Base-by-base conservation (phyloP, 2,888 invertebrate genomes). In the Apocheima hispidaria region DNA sequence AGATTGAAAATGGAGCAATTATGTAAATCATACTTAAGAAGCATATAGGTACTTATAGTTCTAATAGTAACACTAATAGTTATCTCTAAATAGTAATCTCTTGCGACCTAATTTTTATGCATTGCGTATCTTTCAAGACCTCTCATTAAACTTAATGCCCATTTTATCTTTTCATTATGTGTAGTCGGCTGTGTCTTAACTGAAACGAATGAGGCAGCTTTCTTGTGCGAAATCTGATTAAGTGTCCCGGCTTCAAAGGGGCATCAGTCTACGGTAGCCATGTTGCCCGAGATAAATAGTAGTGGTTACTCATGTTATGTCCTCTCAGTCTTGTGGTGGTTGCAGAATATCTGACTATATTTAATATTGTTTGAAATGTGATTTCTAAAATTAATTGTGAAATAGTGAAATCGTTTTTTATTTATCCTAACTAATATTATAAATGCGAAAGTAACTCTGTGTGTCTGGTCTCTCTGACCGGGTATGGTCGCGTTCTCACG, bases 221-320 rank as follows among this genome's bases (percentile, higher is more conserved):
- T 70, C 66, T 69, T 66, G 60, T 56, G 63, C 60, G 58, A 71
- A 71, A 72, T 73, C 72, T 73, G 71, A 73, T 72, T 70, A 72
- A 73, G 66, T 67, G 68, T 58, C 68, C 60, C 46, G 64, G 68
- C 66, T 67, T 67, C 66, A 67, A 68, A 65, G 60, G 66, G 67
- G 63, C 71, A 69, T 71, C 72, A 68, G 65, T 69, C 67, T 68
- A 64, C 63, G 68, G 71, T 67, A 63, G 64, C 66, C 65, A 67
- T 70, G 67, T 71, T 70, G 66, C 64, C 64, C 59, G 48, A 70
- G 73, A 73, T 68, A 69, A 72, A 72, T 73, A 68, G 68, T 51
- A 38, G 55, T 49, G 61, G 67, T 66, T 63, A 64, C 62, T 72
- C 68, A 56, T 61, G 66, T 60, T n/a, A n/a, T n/a, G n/a, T 7